Evolutionary conservation across 37 sponge, comb jelly and placozoan genomes (phyloP).

Genomic region (Axinella damicornis): DNA sequence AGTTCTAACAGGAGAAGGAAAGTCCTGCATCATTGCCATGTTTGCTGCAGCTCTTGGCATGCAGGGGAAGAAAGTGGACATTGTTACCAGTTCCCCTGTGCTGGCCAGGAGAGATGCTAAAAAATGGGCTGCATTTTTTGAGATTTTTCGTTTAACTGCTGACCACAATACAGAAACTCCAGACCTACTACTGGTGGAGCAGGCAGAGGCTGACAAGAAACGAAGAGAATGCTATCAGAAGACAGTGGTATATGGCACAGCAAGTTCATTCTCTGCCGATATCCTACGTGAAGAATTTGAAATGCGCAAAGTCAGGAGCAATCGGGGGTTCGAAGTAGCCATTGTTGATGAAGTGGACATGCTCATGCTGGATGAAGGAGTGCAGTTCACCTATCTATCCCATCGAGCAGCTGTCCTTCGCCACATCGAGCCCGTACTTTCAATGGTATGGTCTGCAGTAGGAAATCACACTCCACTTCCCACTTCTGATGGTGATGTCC

Average conservation of each 20-base stretch:
- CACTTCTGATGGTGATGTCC: background rate
- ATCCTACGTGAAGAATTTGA: conserved; percentile 38
- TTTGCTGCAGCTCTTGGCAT: conserved; percentile 39
- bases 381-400: conserved; percentile 48
- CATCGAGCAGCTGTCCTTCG: conserved; percentile 7
- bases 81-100: conserved; percentile 35
- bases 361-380: conserved; percentile 41
- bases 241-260: conserved; percentile 36
- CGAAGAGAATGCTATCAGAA: background rate
- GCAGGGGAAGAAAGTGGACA: conserved; percentile 32
- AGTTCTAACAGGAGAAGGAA: conserved; percentile 51
- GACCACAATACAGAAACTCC: conserved; percentile 17
- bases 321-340: background rate
- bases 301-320: background rate
- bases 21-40: conserved; percentile 53
- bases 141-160: background rate
- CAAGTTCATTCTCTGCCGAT: conserved; percentile 27
- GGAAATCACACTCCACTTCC: conserved; percentile 4
- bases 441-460: conserved; percentile 31
- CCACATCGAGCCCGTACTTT: conserved; percentile 33
- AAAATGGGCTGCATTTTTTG: conserved; percentile 10
- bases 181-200: background rate
- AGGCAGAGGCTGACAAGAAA: conserved; percentile 9
- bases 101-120: conserved; percentile 22
- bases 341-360: conserved; percentile 43